Evolutionary conservation across 2,113 vertebrate species (phyloP).

Genomic region (Lampris incognitus): DNA sequence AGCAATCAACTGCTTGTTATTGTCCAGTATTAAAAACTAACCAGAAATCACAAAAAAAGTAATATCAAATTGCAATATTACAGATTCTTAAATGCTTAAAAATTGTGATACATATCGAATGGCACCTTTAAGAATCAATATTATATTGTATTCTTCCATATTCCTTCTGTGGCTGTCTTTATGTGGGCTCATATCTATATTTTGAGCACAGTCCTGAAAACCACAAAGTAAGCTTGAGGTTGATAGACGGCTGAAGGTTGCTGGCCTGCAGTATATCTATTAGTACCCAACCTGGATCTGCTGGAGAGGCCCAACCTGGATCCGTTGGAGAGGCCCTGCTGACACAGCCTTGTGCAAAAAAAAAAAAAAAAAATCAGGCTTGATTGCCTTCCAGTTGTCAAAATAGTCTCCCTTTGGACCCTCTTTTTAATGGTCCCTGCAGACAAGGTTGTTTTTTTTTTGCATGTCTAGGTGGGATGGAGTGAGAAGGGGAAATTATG

Average conservation of each 20-base stretch:
- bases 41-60: too few species aligned
- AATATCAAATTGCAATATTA: too few species aligned
- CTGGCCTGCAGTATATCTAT: constrained; percentile 59
- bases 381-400: constrained; percentile 87
- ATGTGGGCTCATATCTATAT: background rate
- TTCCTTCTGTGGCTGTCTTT: background rate
- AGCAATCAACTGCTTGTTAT: too few species aligned
- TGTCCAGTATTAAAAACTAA: too few species aligned
- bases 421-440: constrained; percentile 54
- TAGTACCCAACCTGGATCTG: constrained; percentile 30
- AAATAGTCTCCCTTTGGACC: constrained; percentile 77
- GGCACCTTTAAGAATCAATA: too few species aligned
- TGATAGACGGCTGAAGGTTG: constrained; percentile 12
- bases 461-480: constrained; percentile 30
- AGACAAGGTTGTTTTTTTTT: constrained; percentile 47
- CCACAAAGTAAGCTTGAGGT: constrained; percentile 37
- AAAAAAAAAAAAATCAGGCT: constrained; percentile 37
- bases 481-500: too few species aligned
- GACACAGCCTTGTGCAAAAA: constrained; percentile 70
- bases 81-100: too few species aligned
- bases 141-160: background rate
- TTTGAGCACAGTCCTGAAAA: constrained; percentile 31
- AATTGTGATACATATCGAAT: too few species aligned
- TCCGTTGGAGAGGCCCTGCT: constrained; percentile 60
- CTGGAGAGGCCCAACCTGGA: constrained; percentile 51